Conservation (phyloP, 92 coral and sea anemone species). For the Plumapathes pennacea region DNA sequence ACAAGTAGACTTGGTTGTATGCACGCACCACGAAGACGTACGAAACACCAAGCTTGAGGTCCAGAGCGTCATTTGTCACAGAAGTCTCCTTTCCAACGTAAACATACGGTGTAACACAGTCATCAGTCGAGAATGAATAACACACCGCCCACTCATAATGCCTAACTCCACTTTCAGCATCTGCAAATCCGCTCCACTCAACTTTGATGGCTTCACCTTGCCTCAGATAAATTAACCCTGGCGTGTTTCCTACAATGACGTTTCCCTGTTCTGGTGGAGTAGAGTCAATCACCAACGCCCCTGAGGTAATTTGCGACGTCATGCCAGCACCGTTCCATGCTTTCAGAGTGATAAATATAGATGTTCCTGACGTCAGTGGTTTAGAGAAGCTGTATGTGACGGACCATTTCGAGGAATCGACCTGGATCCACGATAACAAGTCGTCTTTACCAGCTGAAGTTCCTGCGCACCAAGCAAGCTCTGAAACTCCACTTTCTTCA, state of each 20-base stretch:
- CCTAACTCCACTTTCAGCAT: constrained; percentile 59
- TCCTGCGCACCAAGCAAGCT: constrained; percentile 63
- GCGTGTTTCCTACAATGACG: constrained; percentile 37
- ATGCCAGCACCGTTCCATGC: constrained; percentile 70
- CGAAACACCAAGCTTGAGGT: constrained; percentile 50
- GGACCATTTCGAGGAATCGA: constrained; percentile 9
- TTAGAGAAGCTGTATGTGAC: constrained; percentile 25
- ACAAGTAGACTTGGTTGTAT: constrained; percentile 57
- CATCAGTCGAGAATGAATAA: constrained; percentile 14
- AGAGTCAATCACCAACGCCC: constrained; percentile 55
- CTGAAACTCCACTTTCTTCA: constrained; percentile 58
- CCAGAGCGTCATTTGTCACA: constrained; percentile 35
- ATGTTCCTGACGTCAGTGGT: constrained; percentile 64
- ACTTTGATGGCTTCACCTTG: constrained; percentile 46
- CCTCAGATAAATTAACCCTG: constrained; percentile 44
- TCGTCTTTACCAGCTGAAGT: constrained; percentile 28
- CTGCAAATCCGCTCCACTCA: constrained; percentile 61
- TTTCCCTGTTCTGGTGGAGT: constrained; percentile 69
- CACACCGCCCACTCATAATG: constrained; percentile 79
- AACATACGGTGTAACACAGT: constrained; percentile 50
- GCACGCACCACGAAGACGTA: constrained; percentile 63
- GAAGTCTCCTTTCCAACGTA: constrained; percentile 45
- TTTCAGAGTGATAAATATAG: constrained; percentile 35
- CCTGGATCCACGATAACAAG: constrained; percentile 30
- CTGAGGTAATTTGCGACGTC: constrained; percentile 15